phyloP scores from a whole-genome alignment of 2,797 vertebrate genomes.

The Myiotriccus ornatus region DNA sequence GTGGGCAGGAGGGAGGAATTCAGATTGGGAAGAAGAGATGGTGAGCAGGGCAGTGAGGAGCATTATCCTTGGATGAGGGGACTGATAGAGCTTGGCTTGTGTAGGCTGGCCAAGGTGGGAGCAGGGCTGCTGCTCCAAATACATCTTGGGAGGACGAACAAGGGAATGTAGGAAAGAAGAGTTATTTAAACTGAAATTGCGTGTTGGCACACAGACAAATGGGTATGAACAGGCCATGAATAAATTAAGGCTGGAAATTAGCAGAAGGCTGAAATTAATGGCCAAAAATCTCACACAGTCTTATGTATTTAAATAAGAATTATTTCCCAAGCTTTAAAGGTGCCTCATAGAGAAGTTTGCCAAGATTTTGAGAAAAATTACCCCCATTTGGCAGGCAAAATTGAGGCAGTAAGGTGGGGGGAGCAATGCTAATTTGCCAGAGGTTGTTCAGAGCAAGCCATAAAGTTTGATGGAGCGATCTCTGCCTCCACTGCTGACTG shows the following conservation, averaged over 20 bases:
- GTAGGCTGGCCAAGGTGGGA: background rate
- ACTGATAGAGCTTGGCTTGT: background rate
- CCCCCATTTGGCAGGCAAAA: background rate
- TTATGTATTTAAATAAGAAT: constrained; percentile 29
- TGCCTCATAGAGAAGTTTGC: background rate
- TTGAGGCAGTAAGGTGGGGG: background rate
- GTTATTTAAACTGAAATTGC: background rate
- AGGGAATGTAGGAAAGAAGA: background rate
- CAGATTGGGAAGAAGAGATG: background rate
- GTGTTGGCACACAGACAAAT: constrained; percentile 2
- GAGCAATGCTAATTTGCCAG: background rate
- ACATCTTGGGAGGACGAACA: background rate
- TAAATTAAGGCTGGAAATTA: constrained; percentile 51
- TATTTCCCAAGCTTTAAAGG: constrained; percentile 18
- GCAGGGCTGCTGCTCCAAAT: background rate
- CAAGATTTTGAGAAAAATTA: constrained; percentile 29
- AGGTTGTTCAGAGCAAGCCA: background rate
- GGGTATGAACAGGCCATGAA: constrained; percentile 15
- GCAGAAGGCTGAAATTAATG: constrained; percentile 32
- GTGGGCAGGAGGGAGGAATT: background rate
- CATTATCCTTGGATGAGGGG: background rate
- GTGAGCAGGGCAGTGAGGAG: background rate
- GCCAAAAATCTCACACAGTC: background rate
- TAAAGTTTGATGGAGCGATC: background rate
- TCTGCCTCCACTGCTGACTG: background rate